Evolutionary conservation across 2,888 invertebrate species (phyloP), one percentile per base, ranked within the genome.

Genomic region (Ophraella communa): DNA sequence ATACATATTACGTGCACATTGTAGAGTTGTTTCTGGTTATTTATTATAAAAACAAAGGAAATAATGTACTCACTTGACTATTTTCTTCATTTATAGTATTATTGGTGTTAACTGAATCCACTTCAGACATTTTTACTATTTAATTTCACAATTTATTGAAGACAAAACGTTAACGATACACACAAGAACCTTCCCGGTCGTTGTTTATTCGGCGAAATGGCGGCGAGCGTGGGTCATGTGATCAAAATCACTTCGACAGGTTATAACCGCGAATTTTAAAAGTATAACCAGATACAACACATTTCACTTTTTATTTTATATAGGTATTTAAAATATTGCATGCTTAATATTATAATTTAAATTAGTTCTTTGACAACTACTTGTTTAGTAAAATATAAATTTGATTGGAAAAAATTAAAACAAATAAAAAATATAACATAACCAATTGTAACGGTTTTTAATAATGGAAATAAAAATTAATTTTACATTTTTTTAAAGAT

Each of bases 211-310:
- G 81, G 82, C 82, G 83, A 84, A 86, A 86, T 86, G 86, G 86
- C 85, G 85, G 85, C 84, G 82, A 85, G 86, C 86, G 86, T 86
- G 84, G 85, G 86, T 86, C 86, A 86, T 85, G 86, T 86, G 83
- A 83, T 71, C 62, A 62, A 58, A 71, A 64, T 73, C 70, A 69
- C 71, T 70, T 73, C 74, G 74, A 74, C 75, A 75, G 72, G 76
- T 78, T 74, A 74, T 71, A 74, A 74, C 77, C 82, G 81, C 69
- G 52, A 71, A 68, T 74, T 76, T 69, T 51, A 74, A 75, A 65
- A 55, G 20, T 47, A 27, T 27, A n/a, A n/a, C n/a, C n/a, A n/a
- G n/a, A n/a, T n/a, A n/a, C n/a, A n/a, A n/a, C n/a, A n/a, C n/a
- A 1, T 45, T 49, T 1, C 5, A 39, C 35, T 4, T 4, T 1